Evolutionary conservation across 2,888 invertebrate genomes (phyloP).

Genomic region (Tetramorium bicarinatum): DNA sequence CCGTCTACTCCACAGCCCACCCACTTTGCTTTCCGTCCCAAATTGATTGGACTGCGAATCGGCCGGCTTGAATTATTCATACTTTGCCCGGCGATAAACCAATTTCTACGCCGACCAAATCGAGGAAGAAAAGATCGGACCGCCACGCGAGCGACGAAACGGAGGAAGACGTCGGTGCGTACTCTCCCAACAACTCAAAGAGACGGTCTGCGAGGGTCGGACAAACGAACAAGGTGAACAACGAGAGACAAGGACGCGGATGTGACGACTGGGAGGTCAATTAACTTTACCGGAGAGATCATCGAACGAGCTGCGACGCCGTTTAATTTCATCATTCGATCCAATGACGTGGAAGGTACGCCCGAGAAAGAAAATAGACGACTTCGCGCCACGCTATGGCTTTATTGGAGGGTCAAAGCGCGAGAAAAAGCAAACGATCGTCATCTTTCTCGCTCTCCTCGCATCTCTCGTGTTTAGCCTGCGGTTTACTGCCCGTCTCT

Average conservation of each 20-base stretch:
- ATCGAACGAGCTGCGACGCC: conserved; percentile 67
- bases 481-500: not conserved
- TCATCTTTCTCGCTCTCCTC: not conserved
- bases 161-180: conserved; percentile 47
- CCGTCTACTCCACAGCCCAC: conserved; percentile 47
- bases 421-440: conserved; percentile 33
- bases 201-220: conserved; percentile 60
- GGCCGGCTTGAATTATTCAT: conserved; percentile 85
- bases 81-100: conserved; percentile 83
- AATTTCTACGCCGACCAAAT: conserved; percentile 82
- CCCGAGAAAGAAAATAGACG: conserved; percentile 62
- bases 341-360: conserved; percentile 69
- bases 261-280: conserved; percentile 46
- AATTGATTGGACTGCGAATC: conserved; percentile 84
- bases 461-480: not conserved
- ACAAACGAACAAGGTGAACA: conserved; percentile 39
- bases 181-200: conserved; percentile 54
- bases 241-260: conserved; percentile 43
- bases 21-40: conserved; percentile 75
- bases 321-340: conserved; percentile 74
- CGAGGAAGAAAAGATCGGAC: conserved; percentile 73
- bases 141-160: conserved; percentile 70
- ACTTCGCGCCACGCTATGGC: conserved; percentile 43
- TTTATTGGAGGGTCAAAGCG: conserved; percentile 65
- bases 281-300: conserved; percentile 69